Percentiles rank a stretch among this genome's conserved stretches.
phyloP scores from a whole-genome alignment of 2,797 vertebrate genomes.

The Monodelphis domestica region DNA sequence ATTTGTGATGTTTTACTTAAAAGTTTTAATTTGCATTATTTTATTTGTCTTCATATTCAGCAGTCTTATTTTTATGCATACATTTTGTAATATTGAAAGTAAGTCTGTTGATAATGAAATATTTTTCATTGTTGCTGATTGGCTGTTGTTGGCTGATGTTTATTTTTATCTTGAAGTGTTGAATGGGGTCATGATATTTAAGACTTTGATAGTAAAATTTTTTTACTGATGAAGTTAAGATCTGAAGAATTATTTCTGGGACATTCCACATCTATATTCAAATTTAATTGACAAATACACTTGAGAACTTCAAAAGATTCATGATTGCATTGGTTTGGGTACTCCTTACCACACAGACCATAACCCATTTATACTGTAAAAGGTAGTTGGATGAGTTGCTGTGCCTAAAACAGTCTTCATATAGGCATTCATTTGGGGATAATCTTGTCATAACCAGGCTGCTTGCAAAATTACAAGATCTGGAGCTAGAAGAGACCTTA shows the following conservation, averaged over 20 bases:
- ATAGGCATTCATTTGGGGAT: neutral
- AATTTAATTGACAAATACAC: neutral
- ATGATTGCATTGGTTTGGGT: neutral
- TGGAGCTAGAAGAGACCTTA: neutral
- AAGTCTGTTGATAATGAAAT: neutral
- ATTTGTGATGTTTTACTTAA: conserved; percentile 54
- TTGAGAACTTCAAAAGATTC: neutral
- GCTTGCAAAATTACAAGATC: neutral
- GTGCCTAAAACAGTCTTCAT: neutral
- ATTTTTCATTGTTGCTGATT: conserved; percentile 51
- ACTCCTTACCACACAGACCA: neutral
- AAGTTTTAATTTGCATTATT: conserved; percentile 18
- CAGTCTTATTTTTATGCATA: conserved; percentile 29
- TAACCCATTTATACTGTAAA: neutral
- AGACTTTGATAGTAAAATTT: neutral
- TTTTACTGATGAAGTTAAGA: neutral
- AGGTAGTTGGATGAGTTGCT: neutral
- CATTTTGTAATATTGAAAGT: conserved; percentile 27
- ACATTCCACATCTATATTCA: neutral
- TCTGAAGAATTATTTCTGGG: neutral
- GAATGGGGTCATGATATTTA: neutral
- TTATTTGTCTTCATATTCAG: conserved; percentile 33
- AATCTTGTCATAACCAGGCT: neutral
- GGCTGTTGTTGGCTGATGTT: neutral
- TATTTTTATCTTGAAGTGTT: neutral